Evolutionary conservation across 2,113 vertebrate genomes (phyloP).

Genomic region (Chaetura pelagica): DNA sequence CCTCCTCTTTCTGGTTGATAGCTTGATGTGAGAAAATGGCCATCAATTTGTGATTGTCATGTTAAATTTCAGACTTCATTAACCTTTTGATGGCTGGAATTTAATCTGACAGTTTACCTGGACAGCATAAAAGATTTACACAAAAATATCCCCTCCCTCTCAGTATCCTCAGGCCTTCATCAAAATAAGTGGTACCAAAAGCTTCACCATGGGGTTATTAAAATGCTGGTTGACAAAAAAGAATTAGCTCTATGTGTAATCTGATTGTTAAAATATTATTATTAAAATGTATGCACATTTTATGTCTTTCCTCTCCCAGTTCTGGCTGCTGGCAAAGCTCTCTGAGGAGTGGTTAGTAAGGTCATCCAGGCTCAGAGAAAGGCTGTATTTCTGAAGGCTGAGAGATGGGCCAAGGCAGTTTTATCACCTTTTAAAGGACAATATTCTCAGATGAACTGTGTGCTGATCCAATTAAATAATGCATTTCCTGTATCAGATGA

Average conservation of each 20-base stretch:
- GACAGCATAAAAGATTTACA: background rate
- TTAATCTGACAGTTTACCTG: background rate
- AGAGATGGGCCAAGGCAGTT: background rate
- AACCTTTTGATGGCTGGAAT: conserved; percentile 47
- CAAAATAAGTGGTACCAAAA: background rate
- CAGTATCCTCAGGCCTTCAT: background rate
- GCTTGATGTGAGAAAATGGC: background rate
- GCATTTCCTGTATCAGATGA: background rate
- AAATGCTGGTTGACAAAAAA: background rate
- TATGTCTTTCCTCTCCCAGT: background rate
- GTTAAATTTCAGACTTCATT: conserved; percentile 35
- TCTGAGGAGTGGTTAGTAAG: background rate
- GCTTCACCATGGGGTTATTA: background rate
- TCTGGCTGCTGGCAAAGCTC: background rate
- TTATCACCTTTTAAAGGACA: background rate
- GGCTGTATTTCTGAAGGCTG: background rate
- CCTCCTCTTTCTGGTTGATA: background rate
- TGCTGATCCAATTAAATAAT: background rate
- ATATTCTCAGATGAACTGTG: background rate
- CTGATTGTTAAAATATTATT: background rate
- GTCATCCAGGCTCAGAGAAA: background rate
- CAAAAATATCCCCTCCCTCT: background rate
- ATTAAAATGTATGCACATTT: background rate
- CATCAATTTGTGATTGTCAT: background rate
- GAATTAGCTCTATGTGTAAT: background rate